Conservation (phyloP, 37 sponge, comb jelly and placozoan species). For the Chondrilla cf. caribensis region DNA sequence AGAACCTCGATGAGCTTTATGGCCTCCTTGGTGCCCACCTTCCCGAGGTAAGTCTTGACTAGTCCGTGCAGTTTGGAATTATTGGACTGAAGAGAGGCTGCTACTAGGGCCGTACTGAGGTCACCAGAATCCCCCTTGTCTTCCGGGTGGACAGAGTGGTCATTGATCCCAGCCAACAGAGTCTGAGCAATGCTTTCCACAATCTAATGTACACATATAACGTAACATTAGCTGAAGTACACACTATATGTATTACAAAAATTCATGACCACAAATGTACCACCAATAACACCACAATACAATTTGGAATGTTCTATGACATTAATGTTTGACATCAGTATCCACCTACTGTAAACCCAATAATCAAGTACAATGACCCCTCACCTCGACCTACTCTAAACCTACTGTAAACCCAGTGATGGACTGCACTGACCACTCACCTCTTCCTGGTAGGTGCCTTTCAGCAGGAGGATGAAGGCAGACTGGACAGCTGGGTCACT, state of each 20-base stretch:
- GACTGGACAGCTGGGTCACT: slow-evolving; percentile 10
- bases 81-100: not conserved
- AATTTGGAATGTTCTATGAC: too few relatives aligned
- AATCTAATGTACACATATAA: too few relatives aligned
- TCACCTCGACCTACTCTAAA: too few relatives aligned
- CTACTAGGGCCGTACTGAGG: not conserved
- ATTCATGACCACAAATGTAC: too few relatives aligned
- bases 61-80: slow-evolving; percentile 21
- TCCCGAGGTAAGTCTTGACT: slow-evolving; percentile 11
- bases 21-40: slow-evolving; percentile 15
- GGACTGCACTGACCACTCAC: too few relatives aligned
- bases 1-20: not conserved
- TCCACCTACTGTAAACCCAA: too few relatives aligned
- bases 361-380: too few relatives aligned
- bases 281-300: too few relatives aligned
- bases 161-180: not conserved
- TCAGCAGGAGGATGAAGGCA: not conserved
- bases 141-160: not conserved
- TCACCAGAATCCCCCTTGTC: not conserved
- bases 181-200: not conserved
- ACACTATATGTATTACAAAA: too few relatives aligned
- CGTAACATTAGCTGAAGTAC: too few relatives aligned
- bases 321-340: too few relatives aligned
- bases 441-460: not conserved
- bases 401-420: too few relatives aligned